phyloP scores from a whole-genome alignment of 2,888 invertebrate species.

The Pyralis farinalis region DNA sequence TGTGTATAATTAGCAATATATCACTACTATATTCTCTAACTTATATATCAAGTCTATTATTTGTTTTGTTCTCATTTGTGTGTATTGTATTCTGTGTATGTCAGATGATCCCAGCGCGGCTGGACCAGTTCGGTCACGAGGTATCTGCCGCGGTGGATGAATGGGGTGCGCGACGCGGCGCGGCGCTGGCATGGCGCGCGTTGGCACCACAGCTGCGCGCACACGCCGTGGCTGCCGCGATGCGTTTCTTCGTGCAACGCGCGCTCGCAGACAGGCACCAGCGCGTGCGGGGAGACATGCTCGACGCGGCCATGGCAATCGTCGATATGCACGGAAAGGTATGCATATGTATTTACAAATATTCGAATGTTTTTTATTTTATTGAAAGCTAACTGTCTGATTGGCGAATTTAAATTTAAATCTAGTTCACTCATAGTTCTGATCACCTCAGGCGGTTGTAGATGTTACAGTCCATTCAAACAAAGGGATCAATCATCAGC shows the following conservation, averaged over 20 bases:
- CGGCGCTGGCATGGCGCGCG: constrained; percentile 90
- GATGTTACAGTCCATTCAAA: too few relatives aligned
- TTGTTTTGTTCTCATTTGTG: too few relatives aligned
- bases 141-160: constrained; percentile 92
- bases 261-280: constrained; percentile 93
- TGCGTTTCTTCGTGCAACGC: constrained; percentile 91
- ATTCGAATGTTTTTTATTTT: too few relatives aligned
- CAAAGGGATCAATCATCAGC: too few relatives aligned
- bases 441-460: too few relatives aligned
- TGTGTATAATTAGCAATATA: too few relatives aligned
- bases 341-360: too few relatives aligned
- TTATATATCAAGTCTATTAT: too few relatives aligned
- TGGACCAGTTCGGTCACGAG: constrained; percentile 96
- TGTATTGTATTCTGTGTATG: neutral
- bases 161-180: constrained; percentile 95
- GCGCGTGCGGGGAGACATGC: constrained; percentile 93
- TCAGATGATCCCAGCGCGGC: constrained; percentile 89
- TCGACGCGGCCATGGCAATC: constrained; percentile 94
- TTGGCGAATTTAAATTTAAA: too few relatives aligned
- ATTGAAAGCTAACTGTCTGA: too few relatives aligned
- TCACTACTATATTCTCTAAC: too few relatives aligned
- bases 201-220: constrained; percentile 87
- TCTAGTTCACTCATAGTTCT: too few relatives aligned
- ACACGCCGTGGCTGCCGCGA: constrained; percentile 84
- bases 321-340: constrained; percentile 97